Evolutionary conservation across 2,888 invertebrate species (phyloP).

Genomic region (Temnothorax rugatulus): DNA sequence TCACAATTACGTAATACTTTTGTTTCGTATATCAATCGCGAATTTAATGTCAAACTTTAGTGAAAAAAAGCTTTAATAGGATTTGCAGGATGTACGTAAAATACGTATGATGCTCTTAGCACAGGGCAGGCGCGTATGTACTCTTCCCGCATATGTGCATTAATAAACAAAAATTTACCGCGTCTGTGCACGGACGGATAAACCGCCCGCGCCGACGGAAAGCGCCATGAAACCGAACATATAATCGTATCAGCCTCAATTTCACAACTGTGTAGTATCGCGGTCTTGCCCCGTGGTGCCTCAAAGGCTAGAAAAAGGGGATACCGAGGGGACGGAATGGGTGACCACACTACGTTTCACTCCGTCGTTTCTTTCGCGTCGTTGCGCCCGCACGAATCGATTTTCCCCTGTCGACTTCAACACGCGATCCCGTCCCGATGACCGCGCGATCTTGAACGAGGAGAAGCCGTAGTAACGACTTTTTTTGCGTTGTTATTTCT

Average conservation of each 20-base stretch:
- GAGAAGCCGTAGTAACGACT: conserved; percentile 57
- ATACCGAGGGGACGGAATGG: not conserved
- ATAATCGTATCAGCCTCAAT: conserved; percentile 47
- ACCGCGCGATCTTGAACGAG: conserved; percentile 60
- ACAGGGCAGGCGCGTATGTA: not conserved
- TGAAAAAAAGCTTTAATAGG: conserved; percentile 5
- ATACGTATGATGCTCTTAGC: not conserved
- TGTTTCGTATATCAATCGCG: not conserved
- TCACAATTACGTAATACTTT: not conserved
- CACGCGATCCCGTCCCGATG: conserved; percentile 64
- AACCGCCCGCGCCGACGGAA: conserved; percentile 1
- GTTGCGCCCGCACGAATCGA: conserved; percentile 70
- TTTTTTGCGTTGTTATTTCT: conserved; percentile 49
- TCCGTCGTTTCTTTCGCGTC: conserved; percentile 68
- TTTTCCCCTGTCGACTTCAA: conserved; percentile 71
- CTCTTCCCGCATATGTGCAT: not conserved
- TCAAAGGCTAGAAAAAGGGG: conserved; percentile 28
- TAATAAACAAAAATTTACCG: conserved; percentile 35
- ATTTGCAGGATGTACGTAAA: not conserved
- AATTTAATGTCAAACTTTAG: not conserved
- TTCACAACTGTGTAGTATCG: conserved; percentile 29
- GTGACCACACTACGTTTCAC: conserved; percentile 57
- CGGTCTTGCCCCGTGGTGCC: conserved; percentile 16
- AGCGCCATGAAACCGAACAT: conserved; percentile 15
- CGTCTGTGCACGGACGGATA: too few species aligned